Conservation (phyloP, 2,888 invertebrate genomes). For the Myopa testacea region DNA sequence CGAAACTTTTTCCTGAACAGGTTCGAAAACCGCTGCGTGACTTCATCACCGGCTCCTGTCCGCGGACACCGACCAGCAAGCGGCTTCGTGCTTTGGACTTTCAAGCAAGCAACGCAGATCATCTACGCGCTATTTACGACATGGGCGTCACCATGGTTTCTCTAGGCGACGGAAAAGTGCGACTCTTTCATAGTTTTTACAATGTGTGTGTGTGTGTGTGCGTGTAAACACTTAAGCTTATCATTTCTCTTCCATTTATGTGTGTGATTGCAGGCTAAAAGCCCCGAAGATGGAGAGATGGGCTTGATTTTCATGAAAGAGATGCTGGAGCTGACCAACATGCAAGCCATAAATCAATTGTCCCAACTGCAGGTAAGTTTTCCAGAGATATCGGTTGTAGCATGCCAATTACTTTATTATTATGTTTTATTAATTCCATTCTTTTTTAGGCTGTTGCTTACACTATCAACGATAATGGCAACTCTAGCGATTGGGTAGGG, state of each 20-base stretch:
- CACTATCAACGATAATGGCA: slow-evolving; percentile 61
- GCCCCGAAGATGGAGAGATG: slow-evolving; percentile 88
- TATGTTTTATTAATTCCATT: not conserved
- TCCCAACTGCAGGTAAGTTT: slow-evolving; percentile 64
- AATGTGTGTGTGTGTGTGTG: slow-evolving; percentile 74
- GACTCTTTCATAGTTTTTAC: slow-evolving; percentile 89
- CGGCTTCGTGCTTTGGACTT: slow-evolving; percentile 79
- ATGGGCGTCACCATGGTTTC: slow-evolving; percentile 96
- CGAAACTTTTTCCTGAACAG: slow-evolving; percentile 84
- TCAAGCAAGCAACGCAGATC: slow-evolving; percentile 86
- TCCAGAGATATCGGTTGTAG: not conserved
- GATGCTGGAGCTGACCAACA: slow-evolving; percentile 90
- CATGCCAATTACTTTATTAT: not conserved
- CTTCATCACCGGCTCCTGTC: slow-evolving; percentile 85
- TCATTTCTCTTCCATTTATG: slow-evolving; percentile 28
- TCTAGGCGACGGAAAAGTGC: slow-evolving; percentile 89
- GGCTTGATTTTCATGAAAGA: slow-evolving; percentile 97
- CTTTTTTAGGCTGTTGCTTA: slow-evolving; percentile 66
- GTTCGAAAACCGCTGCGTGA: slow-evolving; percentile 87
- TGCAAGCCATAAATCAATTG: slow-evolving; percentile 70
- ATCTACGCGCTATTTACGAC: slow-evolving; percentile 85
- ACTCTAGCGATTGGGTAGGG: slow-evolving; percentile 66
- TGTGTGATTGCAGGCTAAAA: slow-evolving; percentile 77
- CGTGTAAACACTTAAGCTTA: slow-evolving; percentile 1
- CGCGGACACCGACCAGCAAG: slow-evolving; percentile 73